Conservation (phyloP, 2,888 invertebrate genomes). For the Hydriomena furcata region DNA sequence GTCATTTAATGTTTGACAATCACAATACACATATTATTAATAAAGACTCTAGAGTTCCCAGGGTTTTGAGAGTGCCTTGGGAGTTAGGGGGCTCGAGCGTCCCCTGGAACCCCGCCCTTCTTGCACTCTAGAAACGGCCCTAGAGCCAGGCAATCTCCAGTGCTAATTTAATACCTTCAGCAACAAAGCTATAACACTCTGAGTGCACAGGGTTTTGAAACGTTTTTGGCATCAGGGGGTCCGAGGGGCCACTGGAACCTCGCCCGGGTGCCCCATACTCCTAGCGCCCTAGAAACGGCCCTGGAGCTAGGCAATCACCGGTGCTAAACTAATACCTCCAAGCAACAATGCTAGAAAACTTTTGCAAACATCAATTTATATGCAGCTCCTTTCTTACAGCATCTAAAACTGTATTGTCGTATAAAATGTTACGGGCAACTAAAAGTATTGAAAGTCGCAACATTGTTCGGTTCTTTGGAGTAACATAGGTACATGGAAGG, state of each 20-base stretch:
- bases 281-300: too few relatives aligned
- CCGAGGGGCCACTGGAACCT: too few relatives aligned
- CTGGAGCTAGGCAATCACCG: not conserved
- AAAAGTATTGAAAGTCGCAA: slow-evolving; percentile 41
- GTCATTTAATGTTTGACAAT: too few relatives aligned
- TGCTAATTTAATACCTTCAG: not conserved
- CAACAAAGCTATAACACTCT: slow-evolving; percentile 15
- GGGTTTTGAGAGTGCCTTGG: not conserved
- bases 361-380: slow-evolving; percentile 23
- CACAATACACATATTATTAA: too few relatives aligned
- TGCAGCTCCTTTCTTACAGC: slow-evolving; percentile 29
- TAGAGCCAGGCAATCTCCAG: not conserved
- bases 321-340: not conserved
- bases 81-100: too few relatives aligned
- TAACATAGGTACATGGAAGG: too few relatives aligned
- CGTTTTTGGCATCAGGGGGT: too few relatives aligned
- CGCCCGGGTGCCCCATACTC: too few relatives aligned
- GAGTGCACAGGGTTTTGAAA: not conserved
- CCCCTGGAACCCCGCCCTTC: too few relatives aligned
- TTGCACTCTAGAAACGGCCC: too few relatives aligned
- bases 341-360: slow-evolving; percentile 8
- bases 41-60: too few relatives aligned
- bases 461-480: slow-evolving; percentile 26
- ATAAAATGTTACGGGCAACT: slow-evolving; percentile 42
- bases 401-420: slow-evolving; percentile 36